Evolutionary conservation across 2,888 invertebrate genomes (phyloP), one percentile per base, ranked within the genome.

Genomic region (Tyria jacobaeae): DNA sequence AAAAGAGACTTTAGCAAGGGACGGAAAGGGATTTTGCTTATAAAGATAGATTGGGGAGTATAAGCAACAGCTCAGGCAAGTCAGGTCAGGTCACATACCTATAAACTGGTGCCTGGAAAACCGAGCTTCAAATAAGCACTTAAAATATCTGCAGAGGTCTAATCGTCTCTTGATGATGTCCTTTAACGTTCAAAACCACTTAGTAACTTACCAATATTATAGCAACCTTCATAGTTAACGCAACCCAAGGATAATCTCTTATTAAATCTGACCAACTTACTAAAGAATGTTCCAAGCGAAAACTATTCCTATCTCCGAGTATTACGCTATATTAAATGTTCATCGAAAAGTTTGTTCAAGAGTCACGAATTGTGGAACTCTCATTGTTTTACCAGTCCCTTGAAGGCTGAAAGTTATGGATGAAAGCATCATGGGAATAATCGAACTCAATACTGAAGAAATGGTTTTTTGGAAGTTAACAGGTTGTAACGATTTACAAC

Each of bases 321-420:
- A 1, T 1, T 56, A 73, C 44, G 37, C 52, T 52, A 0, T 31
- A 4, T 4, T 5, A 31, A 12, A 25, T 35, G 14, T 50, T 61
- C 27, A 41, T 15, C 2, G 0, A 39, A 58, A 76, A 70, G 34
- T 73, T 67, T 57, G 76, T 44, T n/a, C 27, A 64, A 70, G 63
- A 70, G 78, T 68, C 66, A 70, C 71, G 67, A 79, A 77, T 78
- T 79, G 71, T 68, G 60, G 62, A 77, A 79, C 65, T 77, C 69
- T 79, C 75, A 79, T 79, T 79, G 80, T 78, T 71, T 75, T 75
- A 78, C 52, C 71, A 77, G 78, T 79, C 78, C 78, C 80, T 73
- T 67, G 73, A 52, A 70, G 66, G 68, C 69, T 64, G 55, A 17
- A 79, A 75, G 68, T 79, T 77, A 71, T 76, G 66, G 70, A 61